These are phyloP conservation scores for Dione juno DNA, from an alignment of 2,888 invertebrate species.

Conservation along the genomic window DNA sequence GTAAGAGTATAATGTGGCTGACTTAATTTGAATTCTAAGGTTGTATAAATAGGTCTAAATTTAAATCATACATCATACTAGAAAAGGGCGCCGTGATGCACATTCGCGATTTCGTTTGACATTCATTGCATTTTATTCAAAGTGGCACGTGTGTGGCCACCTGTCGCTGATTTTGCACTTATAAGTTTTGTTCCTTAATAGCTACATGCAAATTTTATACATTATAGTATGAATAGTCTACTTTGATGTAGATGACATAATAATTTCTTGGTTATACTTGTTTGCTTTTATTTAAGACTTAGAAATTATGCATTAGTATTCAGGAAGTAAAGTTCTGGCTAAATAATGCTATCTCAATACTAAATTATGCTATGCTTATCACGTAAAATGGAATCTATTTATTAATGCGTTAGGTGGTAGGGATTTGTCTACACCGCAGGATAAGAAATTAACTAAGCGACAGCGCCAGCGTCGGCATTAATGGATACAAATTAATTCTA, in stretches of 20 bases:
- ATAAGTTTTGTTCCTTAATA: conserved; percentile 56
- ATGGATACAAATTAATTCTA: conserved; percentile 54
- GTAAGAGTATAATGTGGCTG: conserved; percentile 52
- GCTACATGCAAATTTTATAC: conserved; percentile 48
- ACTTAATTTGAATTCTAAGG: conserved; percentile 57
- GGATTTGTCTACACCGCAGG: conserved; percentile 5
- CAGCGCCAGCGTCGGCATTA: conserved; percentile 41
- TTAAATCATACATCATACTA: conserved; percentile 11
- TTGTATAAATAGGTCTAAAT: conserved; percentile 52
- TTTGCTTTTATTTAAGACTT: neutral
- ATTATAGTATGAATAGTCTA: conserved; percentile 23
- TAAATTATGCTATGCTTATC: neutral
- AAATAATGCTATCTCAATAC: neutral
- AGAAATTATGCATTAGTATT: neutral
- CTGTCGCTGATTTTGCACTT: conserved; percentile 78
- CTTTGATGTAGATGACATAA: conserved; percentile 1
- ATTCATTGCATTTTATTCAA: conserved; percentile 81
- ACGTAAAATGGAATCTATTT: neutral
- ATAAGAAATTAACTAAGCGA: conserved; percentile 20
- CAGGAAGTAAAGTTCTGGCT: neutral
- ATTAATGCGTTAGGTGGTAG: neutral
- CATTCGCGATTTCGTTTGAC: conserved; percentile 70
- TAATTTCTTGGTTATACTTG: neutral
- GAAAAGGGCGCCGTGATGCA: conserved; percentile 51
- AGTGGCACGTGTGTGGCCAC: conserved; percentile 79